Percentiles rank a stretch among this genome's conserved stretches.
Evolutionary conservation across 2,888 invertebrate species (phyloP).

Genomic region (Abrostola triplasia): DNA sequence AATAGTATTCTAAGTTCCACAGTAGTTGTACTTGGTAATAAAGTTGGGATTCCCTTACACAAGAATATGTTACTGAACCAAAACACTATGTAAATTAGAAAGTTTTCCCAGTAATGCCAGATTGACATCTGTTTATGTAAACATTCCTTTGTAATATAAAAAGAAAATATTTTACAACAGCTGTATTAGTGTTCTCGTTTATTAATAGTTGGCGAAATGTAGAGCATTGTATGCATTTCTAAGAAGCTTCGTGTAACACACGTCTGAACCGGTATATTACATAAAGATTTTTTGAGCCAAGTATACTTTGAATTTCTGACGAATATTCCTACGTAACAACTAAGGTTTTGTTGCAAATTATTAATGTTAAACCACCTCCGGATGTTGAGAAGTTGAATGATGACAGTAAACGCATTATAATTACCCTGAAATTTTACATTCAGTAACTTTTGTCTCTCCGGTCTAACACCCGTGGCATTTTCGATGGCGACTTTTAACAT

Average conservation of each 20-base stretch:
- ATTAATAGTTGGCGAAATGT: slow-evolving; percentile 26
- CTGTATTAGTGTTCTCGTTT: slow-evolving; percentile 13
- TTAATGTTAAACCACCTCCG: not conserved
- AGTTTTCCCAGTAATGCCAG: not conserved
- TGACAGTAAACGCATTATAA: slow-evolving; percentile 39
- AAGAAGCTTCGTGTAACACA: slow-evolving; percentile 25
- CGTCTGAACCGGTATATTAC: slow-evolving; percentile 43
- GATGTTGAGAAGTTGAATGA: slow-evolving; percentile 6
- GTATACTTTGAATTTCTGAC: not conserved
- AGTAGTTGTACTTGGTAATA: not conserved
- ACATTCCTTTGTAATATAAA: slow-evolving; percentile 4
- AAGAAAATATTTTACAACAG: not conserved
- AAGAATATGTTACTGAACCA: not conserved
- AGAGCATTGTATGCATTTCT: slow-evolving; percentile 32
- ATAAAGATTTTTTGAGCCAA: slow-evolving; percentile 27
- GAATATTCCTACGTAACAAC: not conserved
- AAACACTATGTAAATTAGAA: slow-evolving; percentile 2
- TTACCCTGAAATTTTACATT: slow-evolving; percentile 97
- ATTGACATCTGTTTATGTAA: not conserved
- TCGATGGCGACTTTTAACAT: slow-evolving; percentile 95
- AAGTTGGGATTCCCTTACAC: not conserved
- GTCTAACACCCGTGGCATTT: slow-evolving; percentile 95
- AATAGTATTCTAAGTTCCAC: not conserved
- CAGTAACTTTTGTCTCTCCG: slow-evolving; percentile 97
- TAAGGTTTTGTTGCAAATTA: not conserved